A percentile compares a stretch with the other conserved stretches of the same genome.
These are phyloP conservation scores for rabbit (Oryctolagus cuniculus) DNA, from an alignment of 2,113 vertebrate species.

Conservation along the genomic window mOryCun1.1 NC_091442.1:92342001-92342500, in stretches of 20 bases:
- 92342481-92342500: neutral
- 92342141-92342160: too few relatives aligned
- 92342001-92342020: too few relatives aligned
- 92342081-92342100: too few relatives aligned
- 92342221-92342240: neutral
- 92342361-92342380: slow-evolving; percentile 1
- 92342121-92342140: too few relatives aligned
- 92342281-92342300: neutral
- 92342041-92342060: too few relatives aligned
- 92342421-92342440: neutral
- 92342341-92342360: neutral
- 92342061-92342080: too few relatives aligned
- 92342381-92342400: neutral
- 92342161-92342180: too few relatives aligned
- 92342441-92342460: neutral
- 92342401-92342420: neutral
- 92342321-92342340: neutral
- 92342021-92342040: too few relatives aligned
- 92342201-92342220: too few relatives aligned
- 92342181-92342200: too few relatives aligned
- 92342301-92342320: neutral
- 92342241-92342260: slow-evolving; percentile 35
- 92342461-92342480: neutral
- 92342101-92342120: too few relatives aligned
- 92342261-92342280: neutral